These are phyloP conservation scores for Diaprepes abbreviatus DNA, from an alignment of 2,888 invertebrate species.

Conservation along the genomic window DNA sequence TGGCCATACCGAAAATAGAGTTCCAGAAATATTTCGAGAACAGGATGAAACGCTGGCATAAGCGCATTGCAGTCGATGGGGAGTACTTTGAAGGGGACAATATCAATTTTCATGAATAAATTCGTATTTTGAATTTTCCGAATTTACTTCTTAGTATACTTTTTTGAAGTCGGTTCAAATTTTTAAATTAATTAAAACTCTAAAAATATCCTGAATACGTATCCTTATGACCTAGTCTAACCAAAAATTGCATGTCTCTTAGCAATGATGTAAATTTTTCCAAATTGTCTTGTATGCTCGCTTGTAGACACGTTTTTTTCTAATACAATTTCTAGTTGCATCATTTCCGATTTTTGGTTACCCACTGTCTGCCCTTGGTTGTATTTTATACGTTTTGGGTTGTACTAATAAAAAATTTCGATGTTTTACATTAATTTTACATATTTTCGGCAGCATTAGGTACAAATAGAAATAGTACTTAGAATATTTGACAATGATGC, in stretches of 20 bases:
- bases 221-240: neutral
- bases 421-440: neutral
- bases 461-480: neutral
- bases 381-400: neutral
- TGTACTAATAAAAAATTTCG: neutral
- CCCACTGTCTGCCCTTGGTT: constrained; percentile 1
- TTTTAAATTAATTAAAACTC: too few species aligned
- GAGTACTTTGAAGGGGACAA: too few species aligned
- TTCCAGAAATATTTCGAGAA: too few species aligned
- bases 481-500: neutral
- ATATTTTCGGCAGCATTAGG: neutral
- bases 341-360: constrained; percentile 5
- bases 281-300: neutral
- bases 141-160: too few species aligned
- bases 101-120: too few species aligned
- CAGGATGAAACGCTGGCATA: too few species aligned
- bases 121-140: too few species aligned
- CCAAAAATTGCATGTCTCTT: neutral
- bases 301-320: constrained; percentile 1
- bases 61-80: too few species aligned
- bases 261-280: neutral
- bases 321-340: neutral
- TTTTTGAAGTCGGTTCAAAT: too few species aligned
- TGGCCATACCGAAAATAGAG: too few species aligned
- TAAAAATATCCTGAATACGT: too few species aligned